These are phyloP conservation scores for Drosophila pachea DNA, from an alignment of 1,140 invertebrate genomes.

Conservation along the genomic window DNA sequence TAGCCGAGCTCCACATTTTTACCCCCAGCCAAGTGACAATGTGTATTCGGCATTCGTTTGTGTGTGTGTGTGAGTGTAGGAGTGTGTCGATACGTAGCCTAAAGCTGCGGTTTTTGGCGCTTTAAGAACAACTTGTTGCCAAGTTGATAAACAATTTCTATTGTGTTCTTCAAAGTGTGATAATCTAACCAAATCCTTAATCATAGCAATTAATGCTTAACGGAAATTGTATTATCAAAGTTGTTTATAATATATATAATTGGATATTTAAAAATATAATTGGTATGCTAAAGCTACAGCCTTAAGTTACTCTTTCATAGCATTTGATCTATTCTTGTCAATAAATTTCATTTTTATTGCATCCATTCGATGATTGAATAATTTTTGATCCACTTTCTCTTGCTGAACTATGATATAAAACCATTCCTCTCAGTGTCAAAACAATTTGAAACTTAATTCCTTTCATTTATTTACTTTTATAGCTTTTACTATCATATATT, in stretches of 20 bases:
- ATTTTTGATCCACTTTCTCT: slow-evolving; percentile 6
- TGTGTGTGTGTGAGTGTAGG: neutral
- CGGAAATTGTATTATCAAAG: too few relatives aligned
- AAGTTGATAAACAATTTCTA: neutral
- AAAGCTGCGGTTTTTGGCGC: neutral
- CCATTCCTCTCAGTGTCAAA: neutral
- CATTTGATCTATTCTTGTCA: neutral
- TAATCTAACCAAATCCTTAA: too few relatives aligned
- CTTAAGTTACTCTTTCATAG: too few relatives aligned
- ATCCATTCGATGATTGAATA: slow-evolving; percentile 16
- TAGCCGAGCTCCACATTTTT: slow-evolving; percentile 18
- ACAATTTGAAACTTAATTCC: slow-evolving; percentile 31
- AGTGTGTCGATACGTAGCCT: neutral
- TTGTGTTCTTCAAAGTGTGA: neutral
- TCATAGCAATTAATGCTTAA: too few relatives aligned
- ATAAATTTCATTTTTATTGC: slow-evolving; percentile 9
- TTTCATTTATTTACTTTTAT: slow-evolving; percentile 4
- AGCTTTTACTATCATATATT: slow-evolving; percentile 11
- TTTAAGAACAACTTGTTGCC: slow-evolving; percentile 26
- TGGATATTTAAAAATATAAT: too few relatives aligned
- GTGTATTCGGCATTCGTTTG: neutral
- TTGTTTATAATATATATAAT: too few relatives aligned
- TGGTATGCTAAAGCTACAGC: too few relatives aligned
- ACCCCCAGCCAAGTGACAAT: slow-evolving; percentile 1
- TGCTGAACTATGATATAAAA: neutral